Evolutionary conservation across 2,113 vertebrate genomes (phyloP).

Genomic region (Xyliphius kryptos): DNA sequence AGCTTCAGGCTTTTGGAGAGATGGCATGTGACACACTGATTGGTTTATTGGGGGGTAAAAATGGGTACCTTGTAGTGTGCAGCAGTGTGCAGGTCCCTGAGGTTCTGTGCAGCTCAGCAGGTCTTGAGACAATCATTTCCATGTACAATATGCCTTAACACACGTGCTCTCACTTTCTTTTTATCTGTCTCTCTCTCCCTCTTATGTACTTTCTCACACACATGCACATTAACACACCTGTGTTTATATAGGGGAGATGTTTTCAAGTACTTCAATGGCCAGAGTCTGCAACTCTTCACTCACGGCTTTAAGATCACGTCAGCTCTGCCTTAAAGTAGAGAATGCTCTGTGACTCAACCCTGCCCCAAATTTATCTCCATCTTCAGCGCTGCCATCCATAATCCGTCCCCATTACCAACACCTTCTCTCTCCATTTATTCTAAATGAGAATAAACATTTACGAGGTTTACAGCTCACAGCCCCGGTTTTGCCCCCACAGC

Average conservation of each 20-base stretch:
- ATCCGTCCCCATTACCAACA: neutral
- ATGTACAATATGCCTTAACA: conserved; percentile 12
- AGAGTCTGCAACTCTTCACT: conserved; percentile 94
- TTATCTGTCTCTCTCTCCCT: conserved; percentile 20
- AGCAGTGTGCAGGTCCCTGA: too few species aligned
- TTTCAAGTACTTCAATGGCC: conserved; percentile 93
- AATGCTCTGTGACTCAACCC: conserved; percentile 54
- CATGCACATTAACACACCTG: too few species aligned
- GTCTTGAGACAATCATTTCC: conserved; percentile 8
- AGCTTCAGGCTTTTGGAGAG: too few species aligned
- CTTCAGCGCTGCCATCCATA: neutral
- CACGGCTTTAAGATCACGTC: conserved; percentile 83
- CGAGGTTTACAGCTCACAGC: too few species aligned
- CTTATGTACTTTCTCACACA: conserved; percentile 40
- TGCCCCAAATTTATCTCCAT: neutral
- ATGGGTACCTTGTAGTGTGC: too few species aligned
- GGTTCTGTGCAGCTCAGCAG: neutral
- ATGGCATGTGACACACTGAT: too few species aligned
- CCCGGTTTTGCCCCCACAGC: too few species aligned
- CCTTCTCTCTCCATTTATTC: neutral
- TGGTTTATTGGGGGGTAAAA: too few species aligned
- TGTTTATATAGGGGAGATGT: conserved; percentile 69
- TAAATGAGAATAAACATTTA: too few species aligned
- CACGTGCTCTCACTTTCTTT: conserved; percentile 12
- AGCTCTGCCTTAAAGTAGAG: conserved; percentile 35